Percentiles rank a stretch among this genome's conserved stretches.
phyloP scores from a whole-genome alignment of 1,140 invertebrate genomes.

The Zaprionus inermis region DNA sequence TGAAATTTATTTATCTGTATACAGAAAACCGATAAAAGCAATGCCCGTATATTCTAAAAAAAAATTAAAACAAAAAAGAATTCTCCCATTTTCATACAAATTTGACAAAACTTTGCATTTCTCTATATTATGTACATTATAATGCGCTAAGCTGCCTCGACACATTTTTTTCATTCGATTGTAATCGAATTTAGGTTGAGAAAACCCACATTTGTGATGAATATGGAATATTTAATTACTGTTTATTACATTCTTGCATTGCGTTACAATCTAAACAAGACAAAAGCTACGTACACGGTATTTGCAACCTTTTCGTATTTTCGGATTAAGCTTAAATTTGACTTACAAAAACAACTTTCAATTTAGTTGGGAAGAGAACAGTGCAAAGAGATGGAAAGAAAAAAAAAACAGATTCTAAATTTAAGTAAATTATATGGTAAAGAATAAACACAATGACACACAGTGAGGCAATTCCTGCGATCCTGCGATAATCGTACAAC shows the following conservation, averaged over 20 bases:
- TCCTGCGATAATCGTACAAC: constrained; percentile 7
- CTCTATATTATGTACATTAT: too few relatives aligned
- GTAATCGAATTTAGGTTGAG: too few relatives aligned
- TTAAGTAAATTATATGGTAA: neutral
- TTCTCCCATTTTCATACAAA: neutral
- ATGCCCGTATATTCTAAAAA: too few relatives aligned
- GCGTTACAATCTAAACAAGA: neutral
- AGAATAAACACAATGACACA: constrained; percentile 5
- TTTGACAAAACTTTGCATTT: neutral
- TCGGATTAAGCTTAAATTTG: neutral
- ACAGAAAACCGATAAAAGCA: neutral
- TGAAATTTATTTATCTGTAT: neutral
- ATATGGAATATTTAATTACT: constrained; percentile 12
- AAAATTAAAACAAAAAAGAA: neutral
- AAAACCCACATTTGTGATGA: neutral
- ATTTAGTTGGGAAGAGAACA: constrained; percentile 3
- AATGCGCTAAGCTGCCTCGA: too few relatives aligned
- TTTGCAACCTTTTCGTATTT: neutral
- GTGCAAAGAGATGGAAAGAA: neutral
- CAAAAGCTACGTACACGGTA: neutral
- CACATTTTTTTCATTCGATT: too few relatives aligned
- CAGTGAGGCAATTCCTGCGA: constrained; percentile 4
- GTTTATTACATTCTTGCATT: constrained; percentile 3
- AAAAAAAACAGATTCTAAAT: constrained; percentile 5
- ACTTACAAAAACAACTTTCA: constrained; percentile 5